phyloP scores from a whole-genome alignment of 1,140 invertebrate species.

The Lepeophtheirus salmonis region DNA sequence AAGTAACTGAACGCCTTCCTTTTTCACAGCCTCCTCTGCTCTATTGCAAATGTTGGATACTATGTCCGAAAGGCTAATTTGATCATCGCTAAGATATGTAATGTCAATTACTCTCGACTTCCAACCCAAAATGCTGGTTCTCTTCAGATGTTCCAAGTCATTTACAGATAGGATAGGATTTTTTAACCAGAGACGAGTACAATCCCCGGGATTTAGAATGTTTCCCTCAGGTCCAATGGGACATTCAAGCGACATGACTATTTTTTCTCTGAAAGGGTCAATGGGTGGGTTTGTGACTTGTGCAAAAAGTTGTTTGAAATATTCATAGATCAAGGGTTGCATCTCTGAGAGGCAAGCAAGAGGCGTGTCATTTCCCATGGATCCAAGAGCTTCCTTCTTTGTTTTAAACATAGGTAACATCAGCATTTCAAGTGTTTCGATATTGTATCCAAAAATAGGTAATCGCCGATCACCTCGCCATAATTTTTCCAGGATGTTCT shows the following conservation, averaged over 20 bases:
- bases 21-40: slow-evolving; percentile 54
- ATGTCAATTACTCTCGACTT: slow-evolving; percentile 75
- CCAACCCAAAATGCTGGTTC: slow-evolving; percentile 72
- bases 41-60: slow-evolving; percentile 59
- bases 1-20: slow-evolving; percentile 56
- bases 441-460: slow-evolving; percentile 76
- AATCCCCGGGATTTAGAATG: slow-evolving; percentile 70
- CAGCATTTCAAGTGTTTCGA: slow-evolving; percentile 83
- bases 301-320: slow-evolving; percentile 98
- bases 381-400: slow-evolving; percentile 93
- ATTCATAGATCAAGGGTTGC: slow-evolving; percentile 83
- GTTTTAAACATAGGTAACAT: slow-evolving; percentile 88
- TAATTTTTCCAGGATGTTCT: slow-evolving; percentile 24
- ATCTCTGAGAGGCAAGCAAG: slow-evolving; percentile 85
- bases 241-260: slow-evolving; percentile 91
- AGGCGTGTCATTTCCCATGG: slow-evolving; percentile 97
- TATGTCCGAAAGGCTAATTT: slow-evolving; percentile 49
- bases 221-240: slow-evolving; percentile 81
- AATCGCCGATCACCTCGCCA: slow-evolving; percentile 52
- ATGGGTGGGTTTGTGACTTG: slow-evolving; percentile 99
- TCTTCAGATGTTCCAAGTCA: slow-evolving; percentile 62
- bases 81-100: slow-evolving; percentile 53
- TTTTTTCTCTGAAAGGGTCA: slow-evolving; percentile 95
- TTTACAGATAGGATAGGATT: slow-evolving; percentile 82
- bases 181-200: slow-evolving; percentile 73